A percentile compares a stretch with the other conserved stretches of the same genome.
Conservation (phyloP, 2,113 vertebrate species). For the Podarcis muralis region DNA sequence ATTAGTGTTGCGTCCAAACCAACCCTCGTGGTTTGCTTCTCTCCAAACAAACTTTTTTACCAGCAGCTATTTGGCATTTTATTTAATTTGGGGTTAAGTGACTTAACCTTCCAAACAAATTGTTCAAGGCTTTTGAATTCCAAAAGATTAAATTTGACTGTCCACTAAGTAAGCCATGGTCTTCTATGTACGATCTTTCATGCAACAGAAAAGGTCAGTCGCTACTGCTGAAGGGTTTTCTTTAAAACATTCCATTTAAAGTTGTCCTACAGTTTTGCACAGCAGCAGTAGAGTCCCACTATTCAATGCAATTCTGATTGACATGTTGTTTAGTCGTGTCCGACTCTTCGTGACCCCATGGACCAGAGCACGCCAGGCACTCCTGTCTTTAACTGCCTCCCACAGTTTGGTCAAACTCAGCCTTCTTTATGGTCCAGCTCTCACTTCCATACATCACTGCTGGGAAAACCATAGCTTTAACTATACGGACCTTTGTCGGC, state of each 20-base stretch:
- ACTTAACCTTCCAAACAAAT: background rate
- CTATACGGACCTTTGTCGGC: no score
- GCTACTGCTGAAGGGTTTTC: background rate
- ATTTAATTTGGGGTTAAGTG: background rate
- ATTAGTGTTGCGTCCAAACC: no score
- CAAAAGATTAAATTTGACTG: background rate
- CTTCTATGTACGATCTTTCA: background rate
- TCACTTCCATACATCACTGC: no score
- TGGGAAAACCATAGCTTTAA: no score
- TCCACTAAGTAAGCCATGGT: background rate
- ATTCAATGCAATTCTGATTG: background rate
- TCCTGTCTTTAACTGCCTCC: no score
- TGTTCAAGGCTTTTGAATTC: background rate
- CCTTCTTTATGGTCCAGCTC: no score
- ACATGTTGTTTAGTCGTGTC: no score
- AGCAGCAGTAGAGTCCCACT: background rate
- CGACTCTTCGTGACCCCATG: no score
- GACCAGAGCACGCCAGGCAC: no score
- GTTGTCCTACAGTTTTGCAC: background rate
- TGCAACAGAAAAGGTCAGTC: background rate
- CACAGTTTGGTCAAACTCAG: no score
- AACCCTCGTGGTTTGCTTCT: no score
- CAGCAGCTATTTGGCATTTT: background rate
- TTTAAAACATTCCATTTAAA: background rate
- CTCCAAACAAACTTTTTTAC: background rate